A percentile compares a stretch with the other conserved stretches of the same genome.
Evolutionary conservation across 2,888 invertebrate genomes (phyloP).

Genomic region (Tipula lateralis): DNA sequence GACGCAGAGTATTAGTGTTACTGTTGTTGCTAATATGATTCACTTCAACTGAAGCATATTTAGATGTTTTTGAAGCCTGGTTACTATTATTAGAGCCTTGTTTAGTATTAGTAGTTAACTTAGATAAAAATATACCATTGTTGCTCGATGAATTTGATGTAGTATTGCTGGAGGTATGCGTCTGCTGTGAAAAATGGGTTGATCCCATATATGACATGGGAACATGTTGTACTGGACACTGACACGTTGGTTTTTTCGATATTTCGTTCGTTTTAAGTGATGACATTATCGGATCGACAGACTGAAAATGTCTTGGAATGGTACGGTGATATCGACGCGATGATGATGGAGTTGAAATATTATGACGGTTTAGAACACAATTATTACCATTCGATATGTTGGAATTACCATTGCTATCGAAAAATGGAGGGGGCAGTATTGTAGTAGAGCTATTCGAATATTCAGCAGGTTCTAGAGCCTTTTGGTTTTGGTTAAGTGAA

Average conservation of each 20-base stretch:
- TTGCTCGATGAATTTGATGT: slow-evolving; percentile 26
- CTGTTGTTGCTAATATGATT: slow-evolving; percentile 34
- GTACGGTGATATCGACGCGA: slow-evolving; percentile 49
- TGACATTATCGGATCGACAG: slow-evolving; percentile 42
- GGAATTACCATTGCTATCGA: slow-evolving; percentile 33
- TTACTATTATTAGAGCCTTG: slow-evolving; percentile 32
- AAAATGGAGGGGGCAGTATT: slow-evolving; percentile 36
- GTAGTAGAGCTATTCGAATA: background rate
- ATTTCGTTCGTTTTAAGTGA: slow-evolving; percentile 33
- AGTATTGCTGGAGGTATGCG: slow-evolving; percentile 38
- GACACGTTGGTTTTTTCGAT: slow-evolving; percentile 47
- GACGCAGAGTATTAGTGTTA: slow-evolving; percentile 24
- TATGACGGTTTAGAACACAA: slow-evolving; percentile 32
- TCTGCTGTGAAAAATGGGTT: slow-evolving; percentile 39
- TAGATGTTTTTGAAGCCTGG: slow-evolving; percentile 33
- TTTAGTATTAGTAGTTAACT: slow-evolving; percentile 39
- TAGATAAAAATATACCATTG: slow-evolving; percentile 39
- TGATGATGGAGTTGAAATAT: slow-evolving; percentile 44
- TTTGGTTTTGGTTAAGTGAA: background rate
- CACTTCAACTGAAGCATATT: slow-evolving; percentile 12
- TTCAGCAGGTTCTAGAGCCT: background rate
- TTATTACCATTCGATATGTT: background rate
- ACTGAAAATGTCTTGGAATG: slow-evolving; percentile 49
- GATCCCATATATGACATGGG: slow-evolving; percentile 51
- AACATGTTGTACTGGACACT: slow-evolving; percentile 49